Percentiles rank a stretch among this genome's conserved stretches.
phyloP scores from a whole-genome alignment of 1,140 invertebrate species.

The Microplitis demolitor region DNA sequence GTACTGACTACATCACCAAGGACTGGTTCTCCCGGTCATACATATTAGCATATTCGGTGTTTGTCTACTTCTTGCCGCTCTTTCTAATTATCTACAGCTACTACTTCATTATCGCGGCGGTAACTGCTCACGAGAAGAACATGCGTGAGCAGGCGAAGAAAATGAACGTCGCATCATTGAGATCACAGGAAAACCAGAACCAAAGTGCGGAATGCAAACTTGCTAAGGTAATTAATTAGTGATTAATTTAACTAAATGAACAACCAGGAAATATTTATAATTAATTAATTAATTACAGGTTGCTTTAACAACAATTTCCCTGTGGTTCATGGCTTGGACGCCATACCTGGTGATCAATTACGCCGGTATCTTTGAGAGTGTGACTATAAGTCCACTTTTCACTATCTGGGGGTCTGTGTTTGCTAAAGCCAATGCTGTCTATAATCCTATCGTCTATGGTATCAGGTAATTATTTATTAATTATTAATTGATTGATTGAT shows the following conservation, averaged over 20 bases:
- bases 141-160: slow-evolving; percentile 69
- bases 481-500: neutral
- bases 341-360: slow-evolving; percentile 76
- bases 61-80: slow-evolving; percentile 70
- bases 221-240: slow-evolving; percentile 56
- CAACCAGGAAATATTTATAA: neutral
- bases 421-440: slow-evolving; percentile 57
- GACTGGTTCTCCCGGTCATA: slow-evolving; percentile 68
- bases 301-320: slow-evolving; percentile 73
- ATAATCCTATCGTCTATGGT: slow-evolving; percentile 62
- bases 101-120: slow-evolving; percentile 53
- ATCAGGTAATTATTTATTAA: slow-evolving; percentile 44
- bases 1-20: slow-evolving; percentile 76
- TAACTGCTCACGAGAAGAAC: slow-evolving; percentile 17
- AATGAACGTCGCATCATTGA: slow-evolving; percentile 72
- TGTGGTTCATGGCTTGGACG: slow-evolving; percentile 81
- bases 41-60: slow-evolving; percentile 69
- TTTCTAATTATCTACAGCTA: slow-evolving; percentile 74
- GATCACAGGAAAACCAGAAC: slow-evolving; percentile 67
- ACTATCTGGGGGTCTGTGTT: slow-evolving; percentile 72
- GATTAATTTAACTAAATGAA: neutral
- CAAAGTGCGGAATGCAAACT: slow-evolving; percentile 69
- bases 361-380: slow-evolving; percentile 69
- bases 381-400: slow-evolving; percentile 68
- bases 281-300: slow-evolving; percentile 58